Base-by-base conservation (phyloP, 2,888 invertebrate genomes). In the Andrena bucephala region DNA sequence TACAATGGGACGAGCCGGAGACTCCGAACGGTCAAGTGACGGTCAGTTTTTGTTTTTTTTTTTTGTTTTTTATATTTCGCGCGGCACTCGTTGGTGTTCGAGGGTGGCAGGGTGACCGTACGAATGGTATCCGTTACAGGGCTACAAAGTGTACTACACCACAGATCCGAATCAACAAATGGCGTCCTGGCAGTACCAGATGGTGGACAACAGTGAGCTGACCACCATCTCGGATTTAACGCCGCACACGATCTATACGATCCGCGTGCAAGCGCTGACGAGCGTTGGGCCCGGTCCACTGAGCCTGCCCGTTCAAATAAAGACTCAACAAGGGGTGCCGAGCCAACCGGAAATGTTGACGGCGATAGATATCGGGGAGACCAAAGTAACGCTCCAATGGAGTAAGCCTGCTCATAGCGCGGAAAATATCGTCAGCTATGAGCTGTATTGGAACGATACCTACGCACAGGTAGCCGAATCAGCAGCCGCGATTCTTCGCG, bases 1-100 rank as follows among this genome's bases (percentile, higher is more conserved):
- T 99, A 89, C 98, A 98, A 93, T 99, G 99, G 99, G 98, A 98
- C 91, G 98, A 98, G 93, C 99, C 99, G 24, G 98, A 99, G 94
- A 98, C 98, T 74, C 98, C 99, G 66, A 99, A 99, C 94, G 99
- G 99, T 90, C 98, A 98, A 96, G 98, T 99, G 89, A 98, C 98
- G 95, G 99, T 99, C 95, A 96, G 96, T 95, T 8, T 0, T 5
- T n/a, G n/a, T 62, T 27, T 27, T 27, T 6, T 5, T 63, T 72
- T 57, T 27, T n/a, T 33, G 20, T n/a, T 48, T 52, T 72, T 57
- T 27, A 20, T 33, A 20, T n/a, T 48, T 52, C 74, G 10, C 16
- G 42, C 0, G 13, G 16, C 42, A 4, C 4, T 13, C 5, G 2
- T 13, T 13, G 20, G 10, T 3, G 29, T 10, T 24, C 0, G 13